A percentile compares a stretch with the other conserved stretches of the same genome.
Evolutionary conservation across 2,797 vertebrate genomes (phyloP).

Genomic region (Vireo griseus): DNA sequence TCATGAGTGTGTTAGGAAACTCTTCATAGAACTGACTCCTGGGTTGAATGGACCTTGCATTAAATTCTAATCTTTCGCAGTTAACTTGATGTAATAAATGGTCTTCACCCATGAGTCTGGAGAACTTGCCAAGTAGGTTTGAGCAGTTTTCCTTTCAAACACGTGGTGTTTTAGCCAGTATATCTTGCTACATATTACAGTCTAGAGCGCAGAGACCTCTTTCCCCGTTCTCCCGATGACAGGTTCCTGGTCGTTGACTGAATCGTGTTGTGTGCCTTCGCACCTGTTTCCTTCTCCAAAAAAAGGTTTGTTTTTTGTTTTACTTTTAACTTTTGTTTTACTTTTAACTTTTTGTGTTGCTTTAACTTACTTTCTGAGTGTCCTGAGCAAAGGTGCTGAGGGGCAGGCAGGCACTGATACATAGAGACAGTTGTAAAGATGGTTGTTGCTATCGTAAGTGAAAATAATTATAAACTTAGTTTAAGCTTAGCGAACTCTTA

Average conservation of each 20-base stretch:
- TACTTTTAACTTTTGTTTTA: constrained; percentile 1
- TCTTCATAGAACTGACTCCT: constrained; percentile 5
- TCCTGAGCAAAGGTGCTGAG: background rate
- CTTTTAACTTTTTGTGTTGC: background rate
- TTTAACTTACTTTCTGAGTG: background rate
- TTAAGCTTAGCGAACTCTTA: background rate
- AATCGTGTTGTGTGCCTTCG: constrained; percentile 66
- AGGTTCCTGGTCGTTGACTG: constrained; percentile 69
- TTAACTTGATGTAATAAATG: constrained; percentile 41
- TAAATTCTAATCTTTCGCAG: constrained; percentile 37
- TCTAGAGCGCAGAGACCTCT: constrained; percentile 62
- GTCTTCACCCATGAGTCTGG: constrained; percentile 36
- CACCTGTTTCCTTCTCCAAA: constrained; percentile 62
- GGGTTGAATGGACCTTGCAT: constrained; percentile 26
- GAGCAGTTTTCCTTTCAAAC: constrained; percentile 51
- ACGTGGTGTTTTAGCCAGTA: constrained; percentile 60
- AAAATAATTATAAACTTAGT: background rate
- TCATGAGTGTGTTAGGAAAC: background rate
- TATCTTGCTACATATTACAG: constrained; percentile 52
- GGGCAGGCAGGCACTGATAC: background rate
- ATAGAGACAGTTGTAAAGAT: background rate
- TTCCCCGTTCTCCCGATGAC: constrained; percentile 67
- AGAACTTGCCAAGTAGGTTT: constrained; percentile 59
- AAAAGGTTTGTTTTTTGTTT: constrained; percentile 66
- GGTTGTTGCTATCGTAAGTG: background rate